These are phyloP conservation scores for Colaptes auratus DNA, from an alignment of 2,113 vertebrate species.

Conservation along the genomic window DNA sequence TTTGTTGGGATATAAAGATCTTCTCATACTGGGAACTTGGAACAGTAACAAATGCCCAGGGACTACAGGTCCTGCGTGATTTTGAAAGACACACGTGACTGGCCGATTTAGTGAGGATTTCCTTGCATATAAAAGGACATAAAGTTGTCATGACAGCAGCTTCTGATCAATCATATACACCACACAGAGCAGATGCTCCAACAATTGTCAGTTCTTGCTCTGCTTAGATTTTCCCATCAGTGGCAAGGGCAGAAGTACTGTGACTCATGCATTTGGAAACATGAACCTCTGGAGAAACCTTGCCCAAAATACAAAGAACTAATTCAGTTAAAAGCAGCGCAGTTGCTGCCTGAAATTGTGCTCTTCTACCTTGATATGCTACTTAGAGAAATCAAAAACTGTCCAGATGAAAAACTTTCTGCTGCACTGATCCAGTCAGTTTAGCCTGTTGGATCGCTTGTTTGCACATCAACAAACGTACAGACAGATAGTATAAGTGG, in stretches of 20 bases:
- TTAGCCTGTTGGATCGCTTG: not conserved
- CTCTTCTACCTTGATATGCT: slow-evolving; percentile 18
- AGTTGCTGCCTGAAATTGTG: slow-evolving; percentile 3
- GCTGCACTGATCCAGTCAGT: not conserved
- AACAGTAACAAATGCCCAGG: not conserved
- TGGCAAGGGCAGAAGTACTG: not conserved
- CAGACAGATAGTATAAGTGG: slow-evolving; percentile 14
- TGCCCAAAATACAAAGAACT: slow-evolving; percentile 28
- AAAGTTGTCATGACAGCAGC: not conserved
- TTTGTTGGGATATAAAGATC: not conserved
- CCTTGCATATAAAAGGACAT: not conserved
- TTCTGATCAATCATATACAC: not conserved
- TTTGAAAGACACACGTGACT: not conserved
- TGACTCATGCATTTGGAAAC: slow-evolving; percentile 4
- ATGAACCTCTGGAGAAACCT: slow-evolving; percentile 47
- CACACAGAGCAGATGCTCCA: slow-evolving; percentile 26
- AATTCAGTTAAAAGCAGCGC: not conserved
- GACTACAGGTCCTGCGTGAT: not conserved
- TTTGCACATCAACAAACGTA: not conserved
- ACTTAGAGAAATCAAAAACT: not conserved
- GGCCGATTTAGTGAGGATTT: not conserved
- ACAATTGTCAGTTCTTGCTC: not conserved
- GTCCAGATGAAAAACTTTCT: slow-evolving; percentile 27
- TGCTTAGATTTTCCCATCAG: slow-evolving; percentile 34
- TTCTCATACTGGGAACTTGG: not conserved